Percentiles rank a stretch among this genome's conserved stretches.
These are phyloP conservation scores for Dasyurus viverrinus DNA, from an alignment of 2,113 vertebrate genomes.

Conservation along the genomic window DNA sequence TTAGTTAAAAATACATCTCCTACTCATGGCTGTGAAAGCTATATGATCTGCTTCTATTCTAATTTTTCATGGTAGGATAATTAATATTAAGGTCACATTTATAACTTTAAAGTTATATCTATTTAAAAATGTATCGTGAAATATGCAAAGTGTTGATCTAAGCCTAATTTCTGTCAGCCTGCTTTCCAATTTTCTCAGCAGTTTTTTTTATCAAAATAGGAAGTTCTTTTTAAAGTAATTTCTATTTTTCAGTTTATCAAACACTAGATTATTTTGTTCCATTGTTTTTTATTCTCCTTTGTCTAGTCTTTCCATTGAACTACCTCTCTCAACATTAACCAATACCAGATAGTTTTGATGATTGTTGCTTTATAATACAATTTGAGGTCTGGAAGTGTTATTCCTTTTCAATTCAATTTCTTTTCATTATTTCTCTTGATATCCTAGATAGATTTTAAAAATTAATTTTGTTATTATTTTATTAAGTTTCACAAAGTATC, in stretches of 20 bases:
- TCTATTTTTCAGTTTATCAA: not conserved
- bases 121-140: not conserved
- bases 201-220: not conserved
- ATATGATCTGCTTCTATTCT: not conserved
- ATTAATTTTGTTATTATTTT: not conserved
- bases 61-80: not conserved
- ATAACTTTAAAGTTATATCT: not conserved
- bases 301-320: not conserved
- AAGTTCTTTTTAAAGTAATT: not conserved
- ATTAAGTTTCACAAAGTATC: not conserved
- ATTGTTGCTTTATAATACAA: not conserved
- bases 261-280: not conserved
- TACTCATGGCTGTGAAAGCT: not conserved
- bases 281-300: not conserved
- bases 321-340: not conserved
- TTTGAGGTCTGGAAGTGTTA: not conserved
- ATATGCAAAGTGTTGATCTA: not conserved
- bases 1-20: not conserved
- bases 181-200: not conserved
- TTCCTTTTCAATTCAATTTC: not conserved
- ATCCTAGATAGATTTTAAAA: not conserved
- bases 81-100: not conserved
- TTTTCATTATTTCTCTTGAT: not conserved
- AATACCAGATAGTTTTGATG: not conserved
- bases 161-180: not conserved